Conservation (phyloP, 1,140 invertebrate genomes). For the Atta colombica region DNA sequence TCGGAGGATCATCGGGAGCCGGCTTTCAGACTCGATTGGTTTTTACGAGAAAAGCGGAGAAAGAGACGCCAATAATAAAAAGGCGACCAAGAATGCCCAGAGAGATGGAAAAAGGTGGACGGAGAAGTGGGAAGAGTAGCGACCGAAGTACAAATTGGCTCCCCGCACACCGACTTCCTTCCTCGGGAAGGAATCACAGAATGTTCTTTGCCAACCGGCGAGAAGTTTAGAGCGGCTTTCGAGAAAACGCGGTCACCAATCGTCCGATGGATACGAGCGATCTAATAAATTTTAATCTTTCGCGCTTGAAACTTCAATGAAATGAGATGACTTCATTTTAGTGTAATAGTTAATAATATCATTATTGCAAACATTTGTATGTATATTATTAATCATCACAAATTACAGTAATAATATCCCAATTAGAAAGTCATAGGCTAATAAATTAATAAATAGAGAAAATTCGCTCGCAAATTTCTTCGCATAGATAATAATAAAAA, state of each 20-base stretch:
- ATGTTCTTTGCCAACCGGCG: slow-evolving; percentile 21
- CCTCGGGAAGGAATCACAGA: slow-evolving; percentile 27
- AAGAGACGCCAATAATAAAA: slow-evolving; percentile 57
- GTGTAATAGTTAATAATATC: background rate
- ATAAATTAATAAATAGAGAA: slow-evolving; percentile 4
- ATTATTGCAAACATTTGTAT: background rate
- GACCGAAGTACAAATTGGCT: slow-evolving; percentile 58
- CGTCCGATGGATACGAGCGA: slow-evolving; percentile 17
- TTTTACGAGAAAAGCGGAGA: slow-evolving; percentile 56
- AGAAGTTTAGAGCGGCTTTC: slow-evolving; percentile 50
- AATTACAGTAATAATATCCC: background rate
- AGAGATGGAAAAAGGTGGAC: slow-evolving; percentile 40
- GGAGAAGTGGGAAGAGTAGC: background rate
- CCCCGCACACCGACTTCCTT: slow-evolving; percentile 37
- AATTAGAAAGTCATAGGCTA: background rate
- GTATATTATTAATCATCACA: background rate
- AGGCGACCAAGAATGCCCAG: slow-evolving; percentile 38
- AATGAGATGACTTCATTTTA: background rate
- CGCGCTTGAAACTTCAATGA: background rate
- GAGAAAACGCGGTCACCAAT: slow-evolving; percentile 39
- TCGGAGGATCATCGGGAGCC: slow-evolving; percentile 55
- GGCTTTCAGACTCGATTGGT: slow-evolving; percentile 63
- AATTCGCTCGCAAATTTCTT: background rate
- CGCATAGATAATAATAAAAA: background rate
- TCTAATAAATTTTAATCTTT: slow-evolving; percentile 39